Evolutionary conservation across 2,113 vertebrate genomes (phyloP).

Genomic region (Leucopternis melanops): DNA sequence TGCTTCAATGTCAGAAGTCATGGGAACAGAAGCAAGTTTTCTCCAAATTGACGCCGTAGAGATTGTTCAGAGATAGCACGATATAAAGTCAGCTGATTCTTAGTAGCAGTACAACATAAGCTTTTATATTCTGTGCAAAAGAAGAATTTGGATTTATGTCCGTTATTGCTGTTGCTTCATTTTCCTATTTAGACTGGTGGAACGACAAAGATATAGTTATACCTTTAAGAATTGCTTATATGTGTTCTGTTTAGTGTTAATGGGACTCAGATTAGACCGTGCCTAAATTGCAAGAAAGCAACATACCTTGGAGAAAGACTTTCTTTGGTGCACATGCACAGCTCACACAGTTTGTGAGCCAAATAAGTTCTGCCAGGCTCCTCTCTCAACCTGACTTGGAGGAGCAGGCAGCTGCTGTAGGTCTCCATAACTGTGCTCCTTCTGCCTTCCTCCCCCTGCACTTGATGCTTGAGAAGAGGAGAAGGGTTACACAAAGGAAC

Average conservation of each 20-base stretch:
- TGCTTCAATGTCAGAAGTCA: too few relatives aligned
- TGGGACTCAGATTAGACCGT: neutral
- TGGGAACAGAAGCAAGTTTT: too few relatives aligned
- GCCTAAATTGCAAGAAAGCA: neutral
- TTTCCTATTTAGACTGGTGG: neutral
- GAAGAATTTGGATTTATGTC: neutral
- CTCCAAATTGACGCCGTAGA: too few relatives aligned
- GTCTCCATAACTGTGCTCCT: neutral
- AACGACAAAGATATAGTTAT: neutral
- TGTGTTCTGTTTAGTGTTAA: neutral
- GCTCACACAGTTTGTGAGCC: neutral
- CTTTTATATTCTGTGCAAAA: neutral
- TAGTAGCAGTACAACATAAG: neutral
- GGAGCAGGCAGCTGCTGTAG: neutral
- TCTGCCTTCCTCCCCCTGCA: neutral
- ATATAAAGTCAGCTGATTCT: constrained; percentile 6
- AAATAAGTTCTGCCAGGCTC: neutral
- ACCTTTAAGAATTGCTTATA: neutral
- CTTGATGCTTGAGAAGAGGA: neutral
- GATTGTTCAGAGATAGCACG: neutral
- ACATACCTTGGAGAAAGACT: neutral
- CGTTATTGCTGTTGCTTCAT: neutral
- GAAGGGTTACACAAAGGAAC: neutral
- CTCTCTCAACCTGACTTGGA: neutral
- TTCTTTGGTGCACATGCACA: neutral